A percentile compares a stretch with the other conserved stretches of the same genome.
Evolutionary conservation across 2,888 invertebrate species (phyloP).

Genomic region (Plebejus argus): DNA sequence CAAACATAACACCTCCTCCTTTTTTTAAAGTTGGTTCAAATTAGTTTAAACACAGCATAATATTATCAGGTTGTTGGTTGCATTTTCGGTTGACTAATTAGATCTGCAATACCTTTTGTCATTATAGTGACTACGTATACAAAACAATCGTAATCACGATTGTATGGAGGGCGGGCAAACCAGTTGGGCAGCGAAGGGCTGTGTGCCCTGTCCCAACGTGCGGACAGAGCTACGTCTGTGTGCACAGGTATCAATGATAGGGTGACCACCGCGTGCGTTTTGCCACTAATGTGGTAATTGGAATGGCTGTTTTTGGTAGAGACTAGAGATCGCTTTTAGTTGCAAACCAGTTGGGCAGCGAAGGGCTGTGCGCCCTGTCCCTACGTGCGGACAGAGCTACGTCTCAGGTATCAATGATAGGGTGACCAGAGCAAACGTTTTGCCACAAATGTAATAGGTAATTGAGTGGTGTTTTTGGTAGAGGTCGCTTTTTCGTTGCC

Average conservation of each 20-base stretch:
- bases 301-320: too few species aligned
- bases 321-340: too few species aligned
- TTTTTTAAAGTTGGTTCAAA: too few species aligned
- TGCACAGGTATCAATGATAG: slow-evolving; percentile 54
- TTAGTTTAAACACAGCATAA: too few species aligned
- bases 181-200: slow-evolving; percentile 38
- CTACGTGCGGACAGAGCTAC: slow-evolving; percentile 49
- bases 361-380: slow-evolving; percentile 38
- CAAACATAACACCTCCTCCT: too few species aligned
- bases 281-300: too few species aligned
- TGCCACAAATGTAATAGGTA: slow-evolving; percentile 44
- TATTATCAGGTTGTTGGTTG: too few species aligned
- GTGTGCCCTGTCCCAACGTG: slow-evolving; percentile 43
- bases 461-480: slow-evolving; percentile 31
- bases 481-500: not conserved
- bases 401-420: slow-evolving; percentile 52
- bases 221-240: slow-evolving; percentile 52
- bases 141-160: slow-evolving; percentile 5
- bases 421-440: slow-evolving; percentile 43
- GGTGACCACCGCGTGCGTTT: too few species aligned
- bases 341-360: slow-evolving; percentile 39
- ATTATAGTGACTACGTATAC: not conserved
- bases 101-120: not conserved
- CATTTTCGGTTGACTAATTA: not conserved
- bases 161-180: slow-evolving; percentile 37